A percentile compares a stretch with the other conserved stretches of the same genome.
phyloP scores from a whole-genome alignment of 2,888 invertebrate genomes.

The Teleiodes luculella region DNA sequence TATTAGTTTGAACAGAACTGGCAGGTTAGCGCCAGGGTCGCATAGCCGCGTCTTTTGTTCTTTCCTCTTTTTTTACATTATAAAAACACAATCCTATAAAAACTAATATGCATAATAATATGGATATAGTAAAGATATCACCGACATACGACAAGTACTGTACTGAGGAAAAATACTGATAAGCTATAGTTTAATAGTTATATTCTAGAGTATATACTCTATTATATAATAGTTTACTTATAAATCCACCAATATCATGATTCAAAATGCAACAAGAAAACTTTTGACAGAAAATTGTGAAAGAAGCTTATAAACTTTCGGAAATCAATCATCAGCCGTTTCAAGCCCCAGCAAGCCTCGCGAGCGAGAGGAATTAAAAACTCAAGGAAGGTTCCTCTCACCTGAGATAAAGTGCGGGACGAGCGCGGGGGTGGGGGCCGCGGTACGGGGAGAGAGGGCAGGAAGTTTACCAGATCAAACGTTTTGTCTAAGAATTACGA shows the following conservation, averaged over 20 bases:
- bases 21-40: too few species aligned
- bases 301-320: background rate
- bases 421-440: background rate
- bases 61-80: too few species aligned
- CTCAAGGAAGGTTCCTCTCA: background rate
- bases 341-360: background rate
- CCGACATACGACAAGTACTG: too few species aligned
- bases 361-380: background rate
- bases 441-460: slow-evolving; percentile 16
- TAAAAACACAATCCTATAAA: too few species aligned
- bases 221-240: too few species aligned
- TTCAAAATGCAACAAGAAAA: background rate
- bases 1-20: too few species aligned
- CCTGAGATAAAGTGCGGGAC: background rate
- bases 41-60: too few species aligned
- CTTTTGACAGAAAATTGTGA: background rate
- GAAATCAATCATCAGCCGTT: background rate
- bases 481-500: slow-evolving; percentile 60
- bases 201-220: too few species aligned
- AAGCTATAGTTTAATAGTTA: too few species aligned
- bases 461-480: slow-evolving; percentile 52
- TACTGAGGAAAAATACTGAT: too few species aligned
- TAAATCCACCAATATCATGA: background rate
- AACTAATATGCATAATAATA: too few species aligned
- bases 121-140: too few species aligned